A percentile compares a stretch with the other conserved stretches of the same genome.
These are phyloP conservation scores for Crotalus viridis DNA, from an alignment of 2,113 vertebrate species.

Conservation along the genomic window DNA sequence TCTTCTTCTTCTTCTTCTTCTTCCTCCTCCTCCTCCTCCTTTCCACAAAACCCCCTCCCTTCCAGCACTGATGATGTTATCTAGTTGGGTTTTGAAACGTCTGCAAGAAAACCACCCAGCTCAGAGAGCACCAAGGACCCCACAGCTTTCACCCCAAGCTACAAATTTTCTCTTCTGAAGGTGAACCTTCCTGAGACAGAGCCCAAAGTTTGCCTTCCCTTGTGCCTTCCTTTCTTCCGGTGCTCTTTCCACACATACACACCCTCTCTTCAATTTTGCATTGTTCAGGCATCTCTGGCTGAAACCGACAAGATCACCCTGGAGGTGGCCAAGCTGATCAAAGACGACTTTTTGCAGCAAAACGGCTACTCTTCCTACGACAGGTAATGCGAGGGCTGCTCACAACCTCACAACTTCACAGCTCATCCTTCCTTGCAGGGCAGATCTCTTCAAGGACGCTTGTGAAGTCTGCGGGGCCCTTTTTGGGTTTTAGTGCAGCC, in stretches of 20 bases:
- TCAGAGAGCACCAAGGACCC: too few species aligned
- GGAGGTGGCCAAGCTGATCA: slow-evolving; percentile 61
- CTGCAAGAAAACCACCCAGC: too few species aligned
- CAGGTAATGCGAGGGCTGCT: slow-evolving; percentile 33
- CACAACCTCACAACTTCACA: not conserved
- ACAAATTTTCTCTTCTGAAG: not conserved
- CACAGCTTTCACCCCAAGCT: too few species aligned
- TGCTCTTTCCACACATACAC: not conserved
- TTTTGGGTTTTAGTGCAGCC: too few species aligned
- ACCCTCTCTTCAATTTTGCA: too few species aligned
- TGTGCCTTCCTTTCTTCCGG: not conserved
- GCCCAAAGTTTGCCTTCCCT: not conserved
- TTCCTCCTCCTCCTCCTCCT: too few species aligned
- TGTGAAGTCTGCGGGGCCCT: not conserved
- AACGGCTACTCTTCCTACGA: slow-evolving; percentile 60
- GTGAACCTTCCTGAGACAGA: not conserved
- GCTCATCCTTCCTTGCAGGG: not conserved
- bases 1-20: too few species aligned
- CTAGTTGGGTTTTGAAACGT: too few species aligned
- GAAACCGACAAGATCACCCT: slow-evolving; percentile 58
- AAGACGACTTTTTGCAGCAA: slow-evolving; percentile 62
- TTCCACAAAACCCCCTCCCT: too few species aligned
- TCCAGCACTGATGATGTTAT: too few species aligned
- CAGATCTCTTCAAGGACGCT: not conserved
- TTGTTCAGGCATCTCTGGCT: slow-evolving; percentile 48